phyloP scores from a whole-genome alignment of 2,888 invertebrate species.

The Drosophila prostipennis region DNA sequence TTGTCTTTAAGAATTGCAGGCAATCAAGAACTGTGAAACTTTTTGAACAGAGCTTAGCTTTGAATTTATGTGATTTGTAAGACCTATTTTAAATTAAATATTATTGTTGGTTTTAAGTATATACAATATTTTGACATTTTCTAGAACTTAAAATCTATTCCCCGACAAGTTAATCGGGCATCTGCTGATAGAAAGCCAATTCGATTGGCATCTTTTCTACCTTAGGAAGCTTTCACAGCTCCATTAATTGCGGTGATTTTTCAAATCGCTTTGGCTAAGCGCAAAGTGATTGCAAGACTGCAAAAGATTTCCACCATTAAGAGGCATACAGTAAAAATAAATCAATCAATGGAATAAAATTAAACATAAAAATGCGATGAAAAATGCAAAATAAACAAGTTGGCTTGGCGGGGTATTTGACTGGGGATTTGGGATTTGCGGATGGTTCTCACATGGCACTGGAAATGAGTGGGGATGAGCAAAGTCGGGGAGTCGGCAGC shows the following conservation, averaged over 20 bases:
- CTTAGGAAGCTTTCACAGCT: slow-evolving; percentile 54
- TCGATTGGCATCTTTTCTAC: slow-evolving; percentile 3
- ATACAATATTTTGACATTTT: too few relatives aligned
- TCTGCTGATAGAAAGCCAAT: slow-evolving; percentile 8
- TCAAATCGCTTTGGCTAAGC: slow-evolving; percentile 38
- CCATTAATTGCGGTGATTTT: slow-evolving; percentile 70
- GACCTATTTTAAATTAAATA: background rate
- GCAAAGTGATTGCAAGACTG: slow-evolving; percentile 24
- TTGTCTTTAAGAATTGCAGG: background rate
- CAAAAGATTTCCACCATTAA: slow-evolving; percentile 69
- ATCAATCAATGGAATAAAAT: slow-evolving; percentile 80
- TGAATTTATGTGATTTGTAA: background rate
- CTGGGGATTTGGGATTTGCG: slow-evolving; percentile 17
- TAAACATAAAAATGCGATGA: slow-evolving; percentile 60
- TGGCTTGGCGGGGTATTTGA: slow-evolving; percentile 41
- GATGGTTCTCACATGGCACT: slow-evolving; percentile 32
- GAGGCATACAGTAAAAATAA: slow-evolving; percentile 73
- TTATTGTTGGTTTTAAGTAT: too few relatives aligned
- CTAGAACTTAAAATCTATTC: too few relatives aligned
- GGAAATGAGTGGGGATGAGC: too few relatives aligned
- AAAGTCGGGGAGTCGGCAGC: slow-evolving; percentile 49
- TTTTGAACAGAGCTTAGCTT: background rate
- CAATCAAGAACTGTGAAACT: slow-evolving; percentile 1
- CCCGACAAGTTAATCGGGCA: background rate
- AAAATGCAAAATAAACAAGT: slow-evolving; percentile 65